Evolutionary conservation across 2,888 invertebrate genomes (phyloP).

Genomic region (Tachystola acroxantha): DNA sequence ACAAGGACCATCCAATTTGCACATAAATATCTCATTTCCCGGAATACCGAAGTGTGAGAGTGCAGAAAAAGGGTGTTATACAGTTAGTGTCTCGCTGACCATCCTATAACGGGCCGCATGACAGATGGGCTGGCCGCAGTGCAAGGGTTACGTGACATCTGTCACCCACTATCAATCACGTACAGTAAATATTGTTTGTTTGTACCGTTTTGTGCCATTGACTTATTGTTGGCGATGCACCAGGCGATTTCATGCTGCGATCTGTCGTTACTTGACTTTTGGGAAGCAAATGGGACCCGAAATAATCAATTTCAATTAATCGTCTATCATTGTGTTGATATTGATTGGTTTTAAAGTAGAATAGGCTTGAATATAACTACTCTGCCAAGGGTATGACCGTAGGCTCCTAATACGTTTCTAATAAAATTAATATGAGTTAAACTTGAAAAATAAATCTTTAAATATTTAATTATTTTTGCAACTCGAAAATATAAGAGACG

Average conservation of each 20-base stretch:
- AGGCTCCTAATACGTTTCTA: no score
- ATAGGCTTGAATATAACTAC: no score
- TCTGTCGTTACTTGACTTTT: constrained; percentile 41
- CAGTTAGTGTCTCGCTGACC: constrained; percentile 36
- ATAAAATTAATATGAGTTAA: no score
- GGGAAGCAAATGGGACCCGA: background rate
- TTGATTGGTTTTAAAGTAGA: no score
- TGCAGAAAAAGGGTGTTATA: constrained; percentile 28
- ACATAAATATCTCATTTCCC: constrained; percentile 19
- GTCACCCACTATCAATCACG: constrained; percentile 68
- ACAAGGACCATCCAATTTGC: constrained; percentile 2
- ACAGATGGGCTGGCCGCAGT: constrained; percentile 54
- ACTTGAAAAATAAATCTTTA: no score
- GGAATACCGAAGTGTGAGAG: constrained; percentile 27
- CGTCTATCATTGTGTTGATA: background rate
- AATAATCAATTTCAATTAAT: background rate
- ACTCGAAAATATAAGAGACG: no score
- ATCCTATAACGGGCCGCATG: constrained; percentile 33
- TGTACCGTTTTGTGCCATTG: constrained; percentile 39
- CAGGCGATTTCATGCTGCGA: constrained; percentile 48
- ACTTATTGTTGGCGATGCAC: constrained; percentile 58
- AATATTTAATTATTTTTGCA: no score
- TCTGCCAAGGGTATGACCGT: no score
- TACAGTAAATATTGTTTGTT: constrained; percentile 56
- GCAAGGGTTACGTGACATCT: constrained; percentile 69